Percentiles rank a stretch among this genome's conserved stretches.
Evolutionary conservation across 2,113 vertebrate species (phyloP).

Genomic region (Charina bottae): DNA sequence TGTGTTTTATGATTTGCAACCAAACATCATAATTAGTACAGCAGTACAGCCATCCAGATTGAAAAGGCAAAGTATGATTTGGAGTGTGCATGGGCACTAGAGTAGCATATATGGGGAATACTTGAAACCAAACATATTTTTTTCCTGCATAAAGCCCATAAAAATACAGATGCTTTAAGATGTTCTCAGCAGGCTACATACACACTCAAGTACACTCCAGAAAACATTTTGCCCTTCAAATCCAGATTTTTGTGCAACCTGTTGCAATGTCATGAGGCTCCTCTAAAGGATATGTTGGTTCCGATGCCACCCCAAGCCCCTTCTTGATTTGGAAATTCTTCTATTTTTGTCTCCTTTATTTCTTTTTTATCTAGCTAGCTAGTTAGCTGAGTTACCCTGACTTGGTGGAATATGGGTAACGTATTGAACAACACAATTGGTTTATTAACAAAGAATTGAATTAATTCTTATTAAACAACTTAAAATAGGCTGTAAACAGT

Average conservation of each 20-base stretch:
- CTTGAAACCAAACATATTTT: background rate
- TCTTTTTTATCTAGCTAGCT: background rate
- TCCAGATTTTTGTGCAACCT: background rate
- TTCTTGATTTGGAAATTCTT: background rate
- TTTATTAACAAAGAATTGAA: background rate
- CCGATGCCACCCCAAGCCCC: background rate
- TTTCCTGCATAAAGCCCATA: background rate
- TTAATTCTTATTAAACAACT: background rate
- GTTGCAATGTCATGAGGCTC: background rate
- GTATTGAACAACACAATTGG: too few relatives aligned
- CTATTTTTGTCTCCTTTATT: background rate
- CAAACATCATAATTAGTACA: background rate
- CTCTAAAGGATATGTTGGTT: background rate
- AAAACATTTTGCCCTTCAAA: background rate
- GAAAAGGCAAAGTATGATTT: background rate
- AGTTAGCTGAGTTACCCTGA: too few relatives aligned
- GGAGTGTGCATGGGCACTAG: background rate
- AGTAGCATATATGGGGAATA: background rate
- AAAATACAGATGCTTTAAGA: background rate
- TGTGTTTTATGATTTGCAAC: background rate
- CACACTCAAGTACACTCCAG: background rate
- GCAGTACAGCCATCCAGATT: background rate
- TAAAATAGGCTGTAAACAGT: background rate
- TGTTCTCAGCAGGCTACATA: background rate
- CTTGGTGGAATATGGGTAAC: too few relatives aligned